A percentile compares a stretch with the other conserved stretches of the same genome.
Evolutionary conservation across 92 coral and sea anemone species (phyloP).

Genomic region (Siderastrea siderea): DNA sequence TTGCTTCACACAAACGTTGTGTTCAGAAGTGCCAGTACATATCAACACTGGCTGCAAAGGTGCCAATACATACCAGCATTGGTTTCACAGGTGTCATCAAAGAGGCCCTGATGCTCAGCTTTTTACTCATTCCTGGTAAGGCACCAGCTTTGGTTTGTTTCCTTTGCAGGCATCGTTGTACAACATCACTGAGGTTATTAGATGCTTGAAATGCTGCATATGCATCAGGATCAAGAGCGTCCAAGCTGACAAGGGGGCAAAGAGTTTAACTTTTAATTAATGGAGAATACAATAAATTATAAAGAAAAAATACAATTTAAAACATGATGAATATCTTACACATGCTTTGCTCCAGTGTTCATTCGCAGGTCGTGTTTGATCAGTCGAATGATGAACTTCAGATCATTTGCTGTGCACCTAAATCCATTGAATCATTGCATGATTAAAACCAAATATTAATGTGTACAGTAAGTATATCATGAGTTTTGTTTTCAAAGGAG

Average conservation of each 20-base stretch:
- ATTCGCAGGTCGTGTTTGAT: slow-evolving; percentile 97
- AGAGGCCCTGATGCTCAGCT: slow-evolving; percentile 90
- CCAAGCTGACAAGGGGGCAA: slow-evolving; percentile 67
- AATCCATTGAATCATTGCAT: neutral
- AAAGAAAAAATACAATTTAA: neutral
- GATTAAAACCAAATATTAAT: neutral
- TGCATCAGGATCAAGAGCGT: slow-evolving; percentile 96
- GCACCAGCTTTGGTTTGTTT: slow-evolving; percentile 31
- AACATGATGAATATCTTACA: slow-evolving; percentile 70
- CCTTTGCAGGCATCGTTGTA: slow-evolving; percentile 85
- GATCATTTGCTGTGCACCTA: slow-evolving; percentile 92
- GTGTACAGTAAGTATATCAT: too few relatives aligned
- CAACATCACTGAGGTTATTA: slow-evolving; percentile 89
- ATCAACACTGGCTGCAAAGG: neutral
- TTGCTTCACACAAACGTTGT: neutral
- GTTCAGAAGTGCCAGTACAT: neutral
- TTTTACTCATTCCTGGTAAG: slow-evolving; percentile 86
- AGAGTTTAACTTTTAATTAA: neutral
- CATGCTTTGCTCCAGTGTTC: slow-evolving; percentile 97
- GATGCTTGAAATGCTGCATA: slow-evolving; percentile 98
- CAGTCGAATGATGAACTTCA: slow-evolving; percentile 90
- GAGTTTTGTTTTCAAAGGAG: too few relatives aligned
- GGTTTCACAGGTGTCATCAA: slow-evolving; percentile 99
- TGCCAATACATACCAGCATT: slow-evolving; percentile 81
- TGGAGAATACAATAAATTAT: too few relatives aligned